A percentile compares a stretch with the other conserved stretches of the same genome.
phyloP scores from a whole-genome alignment of 2,797 vertebrate species.

The Cossypha heuglini region DNA sequence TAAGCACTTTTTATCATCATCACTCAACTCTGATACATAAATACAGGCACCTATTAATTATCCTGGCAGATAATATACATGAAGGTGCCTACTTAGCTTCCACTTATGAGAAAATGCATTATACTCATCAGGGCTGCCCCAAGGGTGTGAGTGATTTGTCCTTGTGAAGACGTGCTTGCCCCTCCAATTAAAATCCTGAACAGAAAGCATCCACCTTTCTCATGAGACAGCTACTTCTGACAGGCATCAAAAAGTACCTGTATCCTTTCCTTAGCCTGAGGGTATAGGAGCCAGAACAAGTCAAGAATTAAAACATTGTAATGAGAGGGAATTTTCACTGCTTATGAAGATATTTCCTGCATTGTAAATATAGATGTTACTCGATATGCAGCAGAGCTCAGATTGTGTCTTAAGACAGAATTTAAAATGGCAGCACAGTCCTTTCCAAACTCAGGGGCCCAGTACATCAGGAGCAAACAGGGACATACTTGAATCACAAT shows the following conservation, averaged over 20 bases:
- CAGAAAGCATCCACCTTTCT: neutral
- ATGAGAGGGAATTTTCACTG: neutral
- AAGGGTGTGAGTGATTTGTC: neutral
- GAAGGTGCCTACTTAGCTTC: neutral
- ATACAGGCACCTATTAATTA: slow-evolving; percentile 36
- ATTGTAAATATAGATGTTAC: neutral
- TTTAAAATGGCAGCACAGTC: neutral
- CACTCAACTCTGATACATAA: slow-evolving; percentile 14
- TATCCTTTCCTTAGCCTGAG: neutral
- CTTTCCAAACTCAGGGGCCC: neutral
- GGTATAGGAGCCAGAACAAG: neutral
- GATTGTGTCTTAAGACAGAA: neutral
- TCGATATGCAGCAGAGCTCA: neutral
- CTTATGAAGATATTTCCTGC: neutral
- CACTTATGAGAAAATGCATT: neutral
- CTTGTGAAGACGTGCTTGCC: neutral
- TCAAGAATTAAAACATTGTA: neutral
- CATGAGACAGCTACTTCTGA: neutral
- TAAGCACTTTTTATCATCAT: slow-evolving; percentile 4
- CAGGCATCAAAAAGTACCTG: neutral
- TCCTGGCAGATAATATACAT: neutral
- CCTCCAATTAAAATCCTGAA: neutral
- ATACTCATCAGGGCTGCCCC: neutral
- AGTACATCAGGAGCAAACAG: neutral
- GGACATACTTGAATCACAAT: neutral